Base-by-base conservation (phyloP, 2,888 invertebrate genomes). In the Drosophila prolongata region DNA sequence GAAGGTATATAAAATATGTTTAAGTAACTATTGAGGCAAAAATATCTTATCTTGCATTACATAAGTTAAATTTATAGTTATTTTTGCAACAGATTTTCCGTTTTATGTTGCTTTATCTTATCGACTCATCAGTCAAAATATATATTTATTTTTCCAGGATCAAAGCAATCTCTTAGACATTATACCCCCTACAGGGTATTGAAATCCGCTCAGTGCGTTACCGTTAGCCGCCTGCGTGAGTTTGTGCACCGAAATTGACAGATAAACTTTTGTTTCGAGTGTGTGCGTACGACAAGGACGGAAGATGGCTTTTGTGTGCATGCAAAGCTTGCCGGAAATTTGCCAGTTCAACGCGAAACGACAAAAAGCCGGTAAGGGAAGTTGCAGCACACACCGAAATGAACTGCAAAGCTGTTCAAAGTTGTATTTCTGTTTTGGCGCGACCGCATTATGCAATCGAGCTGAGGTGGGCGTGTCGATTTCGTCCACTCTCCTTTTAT, bases 381-480 rank as follows among this genome's bases (percentile, higher is more conserved):
- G 64, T 64, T 47, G 46, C 58, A 75, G 67, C 54, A 52, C 47
- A 57, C 57, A 49, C 38, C 47, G 34, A 67, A 78, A 78, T 80
- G 66, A 80, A 78, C 80, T 78, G 80, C 61, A 61, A 80, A 80
- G 67, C 75, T 67, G 71, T 78, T 74, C 52, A 43, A 54, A 72
- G 66, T 72, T 74, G 74, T 74, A 66, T 72, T 74, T 66, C 75
- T 66, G 66, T 40, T 50, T 64, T 57, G 55, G 56, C 66, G 64
- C 56, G 53, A 74, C 43, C 77, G 60, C 71, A 76, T 86, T 80
- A 83, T 81, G 80, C 71, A 79, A 75, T 69, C 65, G 72, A 64
- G 70, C 37, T 56, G 14, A 62, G 43, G 49, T 57, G 57, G 57
- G 56, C 19, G 57, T 47, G 24, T 24, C 24, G 24, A 24, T 24